Conservation (phyloP, 2,113 vertebrate genomes). For the Abramis brama region DNA sequence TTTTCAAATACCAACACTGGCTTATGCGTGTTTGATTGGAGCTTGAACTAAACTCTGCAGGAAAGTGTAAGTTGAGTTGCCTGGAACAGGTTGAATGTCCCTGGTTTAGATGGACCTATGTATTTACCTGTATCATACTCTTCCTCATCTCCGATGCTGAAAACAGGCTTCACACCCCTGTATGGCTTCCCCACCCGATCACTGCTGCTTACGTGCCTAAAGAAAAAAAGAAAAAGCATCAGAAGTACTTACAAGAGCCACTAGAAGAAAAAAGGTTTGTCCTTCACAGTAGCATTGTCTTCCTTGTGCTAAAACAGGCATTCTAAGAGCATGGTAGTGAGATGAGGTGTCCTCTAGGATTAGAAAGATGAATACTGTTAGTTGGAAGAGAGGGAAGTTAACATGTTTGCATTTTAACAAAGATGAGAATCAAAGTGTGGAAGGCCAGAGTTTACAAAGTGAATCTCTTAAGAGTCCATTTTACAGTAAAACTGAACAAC, state of each 20-base stretch:
- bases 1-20: background rate
- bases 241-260: background rate
- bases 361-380: conserved; percentile 33
- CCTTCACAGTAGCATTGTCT: background rate
- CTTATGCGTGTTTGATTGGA: background rate
- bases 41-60: background rate
- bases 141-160: conserved; percentile 98
- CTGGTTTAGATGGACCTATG: background rate
- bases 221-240: background rate
- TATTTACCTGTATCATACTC: conserved; percentile 92
- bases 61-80: background rate
- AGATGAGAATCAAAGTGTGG: conserved; percentile 42
- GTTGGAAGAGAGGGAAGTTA: conserved; percentile 33
- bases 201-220: conserved; percentile 96
- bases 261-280: background rate
- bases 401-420: conserved; percentile 10
- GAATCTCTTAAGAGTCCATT: background rate
- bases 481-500: background rate
- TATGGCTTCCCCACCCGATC: conserved; percentile 96
- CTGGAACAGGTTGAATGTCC: background rate
- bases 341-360: conserved; percentile 26
- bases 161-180: conserved; percentile 96
- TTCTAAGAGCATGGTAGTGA: conserved; percentile 21
- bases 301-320: background rate
- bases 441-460: conserved; percentile 47